Base-by-base conservation (phyloP, 2,888 invertebrate species). In the Operophtera brumata region DNA sequence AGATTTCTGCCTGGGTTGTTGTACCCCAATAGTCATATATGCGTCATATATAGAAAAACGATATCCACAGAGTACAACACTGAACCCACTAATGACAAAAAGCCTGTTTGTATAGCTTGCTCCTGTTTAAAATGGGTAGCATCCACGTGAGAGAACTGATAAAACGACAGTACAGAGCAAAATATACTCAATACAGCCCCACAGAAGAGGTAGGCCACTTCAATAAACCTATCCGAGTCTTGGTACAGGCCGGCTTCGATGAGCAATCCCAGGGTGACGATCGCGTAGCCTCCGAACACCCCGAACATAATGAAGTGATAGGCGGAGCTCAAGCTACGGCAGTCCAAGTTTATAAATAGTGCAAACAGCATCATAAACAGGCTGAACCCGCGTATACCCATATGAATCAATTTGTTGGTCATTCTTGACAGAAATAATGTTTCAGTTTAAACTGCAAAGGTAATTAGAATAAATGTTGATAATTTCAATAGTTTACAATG, bases 181-280 rank as follows among this genome's bases (percentile, higher is more conserved):
- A 75, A 0, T 0, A 72, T 0, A 54, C 76, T 78, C 0, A 79
- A 56, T 9, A 67, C 0, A 2, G 72, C 59, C 0, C 74, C 80
- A 11, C 57, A 37, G 1, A 63, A 13, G 7, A 82, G 57, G n/a
- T 78, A 73, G 1, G 57, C 49, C 7, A 42, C 47, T 51, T 73
- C 75, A n/a, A 79, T 54, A 14, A 67, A 66, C 28, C 59, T 56
- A 43, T 80, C 71, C 1, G 73, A 58, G 0, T 59, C 1, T 1
- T 73, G 37, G 1, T 64, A 52, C 2, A 86, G 50, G 5, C 74
- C 82, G 4, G 69, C 70, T 59, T 86, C 82, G 1, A 83, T 32
- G 3, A 84, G 57, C 14, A 85, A 70, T 1, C 83, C 85, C 1
- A 83, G 50, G 1, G 71, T 67, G 1, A 82, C 47, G 1, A 80